These are phyloP conservation scores for Agyllia agylla DNA, from an alignment of 2,888 invertebrate genomes.

Conservation along the genomic window DNA sequence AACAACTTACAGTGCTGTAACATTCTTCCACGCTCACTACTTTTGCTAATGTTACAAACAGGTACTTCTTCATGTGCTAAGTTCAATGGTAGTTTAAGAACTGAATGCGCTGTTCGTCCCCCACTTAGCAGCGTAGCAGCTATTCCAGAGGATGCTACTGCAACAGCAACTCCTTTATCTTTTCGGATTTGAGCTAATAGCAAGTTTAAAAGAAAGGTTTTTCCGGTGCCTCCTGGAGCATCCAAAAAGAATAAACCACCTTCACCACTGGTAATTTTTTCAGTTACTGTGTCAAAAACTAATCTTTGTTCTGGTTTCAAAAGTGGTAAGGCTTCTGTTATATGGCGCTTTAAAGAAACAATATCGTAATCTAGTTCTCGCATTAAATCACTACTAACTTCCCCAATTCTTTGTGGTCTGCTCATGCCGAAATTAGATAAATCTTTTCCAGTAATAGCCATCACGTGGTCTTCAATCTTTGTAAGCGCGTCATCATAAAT, in stretches of 20 bases:
- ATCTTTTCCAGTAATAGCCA: neutral
- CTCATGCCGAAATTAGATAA: neutral
- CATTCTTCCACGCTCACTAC: neutral
- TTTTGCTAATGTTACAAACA: neutral
- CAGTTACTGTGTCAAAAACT: neutral
- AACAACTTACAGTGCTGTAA: neutral
- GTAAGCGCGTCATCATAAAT: neutral
- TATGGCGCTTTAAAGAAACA: neutral
- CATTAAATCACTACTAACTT: conserved; percentile 12
- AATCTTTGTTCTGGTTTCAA: neutral
- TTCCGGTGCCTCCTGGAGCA: conserved; percentile 4
- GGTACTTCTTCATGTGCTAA: neutral
- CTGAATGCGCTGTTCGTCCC: neutral
- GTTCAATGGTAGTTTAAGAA: neutral
- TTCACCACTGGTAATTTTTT: neutral
- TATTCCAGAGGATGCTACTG: conserved; percentile 50
- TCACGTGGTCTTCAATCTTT: neutral
- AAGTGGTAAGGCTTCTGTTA: neutral
- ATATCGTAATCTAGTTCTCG: neutral
- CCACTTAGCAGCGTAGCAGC: conserved; percentile 23
- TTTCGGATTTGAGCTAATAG: conserved; percentile 53
- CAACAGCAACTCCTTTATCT: conserved; percentile 45
- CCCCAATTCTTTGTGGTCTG: neutral
- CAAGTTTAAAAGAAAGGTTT: conserved; percentile 72
- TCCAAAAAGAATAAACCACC: neutral